Conservation (phyloP, 35 echinoderm and acorn worm species). For the Diadema setosum region DNA sequence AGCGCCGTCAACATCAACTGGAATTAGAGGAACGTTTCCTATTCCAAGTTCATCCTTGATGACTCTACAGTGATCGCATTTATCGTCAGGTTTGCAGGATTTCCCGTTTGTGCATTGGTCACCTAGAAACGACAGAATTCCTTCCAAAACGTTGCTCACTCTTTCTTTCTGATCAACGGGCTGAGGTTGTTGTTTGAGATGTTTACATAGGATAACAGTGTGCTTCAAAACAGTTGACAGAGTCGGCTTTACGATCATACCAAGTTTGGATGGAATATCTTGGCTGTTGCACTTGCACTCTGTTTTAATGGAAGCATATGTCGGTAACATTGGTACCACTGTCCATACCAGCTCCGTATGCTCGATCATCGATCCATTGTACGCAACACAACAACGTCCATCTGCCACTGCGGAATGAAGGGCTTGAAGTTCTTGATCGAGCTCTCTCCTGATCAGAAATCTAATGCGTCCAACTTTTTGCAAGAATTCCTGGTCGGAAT, state of each 20-base stretch:
- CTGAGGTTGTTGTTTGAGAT: background rate
- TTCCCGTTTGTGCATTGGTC: background rate
- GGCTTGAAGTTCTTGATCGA: background rate
- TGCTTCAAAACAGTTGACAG: background rate
- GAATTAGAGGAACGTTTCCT: background rate
- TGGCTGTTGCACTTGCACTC: background rate
- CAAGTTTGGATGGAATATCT: background rate
- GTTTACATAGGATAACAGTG: background rate
- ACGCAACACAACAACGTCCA: background rate
- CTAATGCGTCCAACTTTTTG: background rate
- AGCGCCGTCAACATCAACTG: background rate
- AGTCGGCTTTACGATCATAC: background rate
- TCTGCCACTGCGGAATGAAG: background rate
- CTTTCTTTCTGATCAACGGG: background rate
- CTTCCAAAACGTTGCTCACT: background rate
- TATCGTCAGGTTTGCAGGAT: background rate
- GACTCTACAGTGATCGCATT: background rate
- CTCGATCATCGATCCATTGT: background rate
- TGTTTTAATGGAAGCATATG: background rate
- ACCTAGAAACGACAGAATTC: background rate
- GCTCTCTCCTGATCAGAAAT: background rate
- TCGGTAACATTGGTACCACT: background rate
- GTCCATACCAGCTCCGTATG: background rate
- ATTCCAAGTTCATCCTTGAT: background rate
- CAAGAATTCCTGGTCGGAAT: background rate